These are phyloP conservation scores for Pteronura brasiliensis DNA, from an alignment of 2,113 vertebrate genomes.

Conservation along the genomic window DNA sequence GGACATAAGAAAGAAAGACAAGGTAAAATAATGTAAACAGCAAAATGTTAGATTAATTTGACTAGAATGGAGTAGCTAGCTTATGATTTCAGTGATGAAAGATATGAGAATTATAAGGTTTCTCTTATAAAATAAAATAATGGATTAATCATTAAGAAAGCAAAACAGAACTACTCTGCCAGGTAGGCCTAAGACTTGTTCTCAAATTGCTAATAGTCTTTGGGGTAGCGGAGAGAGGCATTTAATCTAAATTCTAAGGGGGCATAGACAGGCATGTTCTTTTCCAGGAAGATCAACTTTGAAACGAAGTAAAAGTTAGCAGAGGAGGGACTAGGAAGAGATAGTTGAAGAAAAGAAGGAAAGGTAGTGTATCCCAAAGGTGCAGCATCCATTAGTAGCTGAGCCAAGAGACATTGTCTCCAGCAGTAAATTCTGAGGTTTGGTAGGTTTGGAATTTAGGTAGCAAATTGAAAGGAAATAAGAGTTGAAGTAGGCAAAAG, in stretches of 20 bases:
- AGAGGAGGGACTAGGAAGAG: neutral
- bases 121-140: neutral
- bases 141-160: neutral
- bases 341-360: neutral
- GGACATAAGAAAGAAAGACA: conserved; percentile 40
- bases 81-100: conserved; percentile 2
- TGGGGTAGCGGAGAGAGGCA: neutral
- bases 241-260: neutral
- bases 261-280: neutral
- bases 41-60: neutral
- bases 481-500: neutral
- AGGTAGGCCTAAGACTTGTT: neutral
- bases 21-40: neutral
- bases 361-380: neutral
- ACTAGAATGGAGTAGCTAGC: neutral
- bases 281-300: conserved; percentile 9
- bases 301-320: conserved; percentile 18
- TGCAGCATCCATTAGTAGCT: neutral
- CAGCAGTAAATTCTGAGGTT: neutral
- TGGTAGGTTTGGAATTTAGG: conserved; percentile 5
- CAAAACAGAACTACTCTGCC: neutral
- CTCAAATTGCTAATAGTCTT: neutral
- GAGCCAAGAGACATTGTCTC: neutral
- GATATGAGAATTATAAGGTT: neutral
- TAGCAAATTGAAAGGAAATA: conserved; percentile 10